Evolutionary conservation across 2,888 invertebrate genomes (phyloP).

Genomic region (Drosophila algonquin): DNA sequence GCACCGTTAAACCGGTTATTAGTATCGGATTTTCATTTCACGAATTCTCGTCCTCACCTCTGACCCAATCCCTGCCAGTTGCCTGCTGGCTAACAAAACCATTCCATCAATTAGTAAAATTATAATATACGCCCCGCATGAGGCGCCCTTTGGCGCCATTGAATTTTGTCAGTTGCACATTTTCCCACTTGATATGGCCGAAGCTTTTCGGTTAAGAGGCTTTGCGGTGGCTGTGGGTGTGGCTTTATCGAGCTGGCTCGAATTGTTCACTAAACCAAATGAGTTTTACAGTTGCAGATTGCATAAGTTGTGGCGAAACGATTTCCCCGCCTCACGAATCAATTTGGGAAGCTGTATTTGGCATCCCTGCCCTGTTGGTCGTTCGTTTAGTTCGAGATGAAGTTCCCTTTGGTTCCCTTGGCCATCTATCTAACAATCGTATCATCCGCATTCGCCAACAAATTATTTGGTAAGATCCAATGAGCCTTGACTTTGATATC

Average conservation of each 20-base stretch:
- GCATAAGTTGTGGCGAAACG: not conserved
- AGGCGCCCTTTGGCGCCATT: slow-evolving; percentile 13
- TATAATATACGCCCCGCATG: slow-evolving; percentile 31
- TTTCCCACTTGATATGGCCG: slow-evolving; percentile 40
- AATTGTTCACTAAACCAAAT: slow-evolving; percentile 2
- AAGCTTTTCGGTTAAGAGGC: slow-evolving; percentile 31
- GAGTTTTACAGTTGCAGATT: not conserved
- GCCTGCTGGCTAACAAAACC: slow-evolving; percentile 7
- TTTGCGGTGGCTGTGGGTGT: slow-evolving; percentile 33
- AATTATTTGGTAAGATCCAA: not conserved
- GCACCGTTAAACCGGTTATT: slow-evolving; percentile 56
- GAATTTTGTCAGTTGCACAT: slow-evolving; percentile 29
- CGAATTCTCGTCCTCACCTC: slow-evolving; percentile 3
- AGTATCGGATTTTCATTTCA: slow-evolving; percentile 37
- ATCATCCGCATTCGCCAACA: not conserved
- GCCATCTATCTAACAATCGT: not conserved
- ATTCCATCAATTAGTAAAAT: slow-evolving; percentile 42
- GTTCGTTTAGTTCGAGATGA: not conserved
- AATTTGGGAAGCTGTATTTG: not conserved
- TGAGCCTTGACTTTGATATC: too few relatives aligned
- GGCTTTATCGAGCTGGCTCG: slow-evolving; percentile 16
- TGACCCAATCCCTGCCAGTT: not conserved
- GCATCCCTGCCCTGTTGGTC: too few relatives aligned
- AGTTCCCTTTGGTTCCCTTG: not conserved
- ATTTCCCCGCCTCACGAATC: slow-evolving; percentile 20